Evolutionary conservation across 1,140 invertebrate genomes (phyloP).

Genomic region (Drosophila micromelanica): DNA sequence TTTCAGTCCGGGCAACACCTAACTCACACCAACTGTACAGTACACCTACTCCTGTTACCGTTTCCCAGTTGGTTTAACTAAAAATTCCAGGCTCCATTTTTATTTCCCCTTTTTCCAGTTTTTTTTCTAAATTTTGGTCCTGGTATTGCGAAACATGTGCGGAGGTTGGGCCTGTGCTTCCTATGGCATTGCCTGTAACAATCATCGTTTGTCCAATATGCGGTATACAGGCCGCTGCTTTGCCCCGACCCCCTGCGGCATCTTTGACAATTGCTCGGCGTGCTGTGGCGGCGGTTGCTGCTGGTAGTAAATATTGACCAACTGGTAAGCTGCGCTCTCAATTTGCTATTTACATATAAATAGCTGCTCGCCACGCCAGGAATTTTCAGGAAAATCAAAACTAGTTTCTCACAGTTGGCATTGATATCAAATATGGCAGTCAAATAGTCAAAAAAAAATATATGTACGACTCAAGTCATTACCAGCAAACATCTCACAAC

Average conservation of each 20-base stretch:
- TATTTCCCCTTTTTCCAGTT: too few relatives aligned
- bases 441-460: background rate
- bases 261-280: constrained; percentile 46
- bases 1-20: constrained; percentile 34
- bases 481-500: background rate
- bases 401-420: constrained; percentile 11
- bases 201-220: constrained; percentile 60
- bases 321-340: background rate
- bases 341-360: too few relatives aligned
- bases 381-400: background rate
- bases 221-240: constrained; percentile 65
- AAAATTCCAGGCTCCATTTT: constrained; percentile 5
- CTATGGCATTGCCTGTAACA: constrained; percentile 60
- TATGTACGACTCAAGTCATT: background rate
- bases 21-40: background rate
- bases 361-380: too few relatives aligned
- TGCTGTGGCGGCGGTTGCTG: constrained; percentile 36
- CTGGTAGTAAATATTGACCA: constrained; percentile 1
- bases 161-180: constrained; percentile 70
- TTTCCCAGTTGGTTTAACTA: constrained; percentile 13
- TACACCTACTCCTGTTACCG: constrained; percentile 22
- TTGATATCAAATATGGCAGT: background rate
- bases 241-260: constrained; percentile 59
- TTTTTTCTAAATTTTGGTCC: background rate
- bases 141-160: constrained; percentile 33